These are phyloP conservation scores for Apistogramma diplotaenia DNA, from an alignment of 2,113 vertebrate genomes.

Conservation along the genomic window DNA sequence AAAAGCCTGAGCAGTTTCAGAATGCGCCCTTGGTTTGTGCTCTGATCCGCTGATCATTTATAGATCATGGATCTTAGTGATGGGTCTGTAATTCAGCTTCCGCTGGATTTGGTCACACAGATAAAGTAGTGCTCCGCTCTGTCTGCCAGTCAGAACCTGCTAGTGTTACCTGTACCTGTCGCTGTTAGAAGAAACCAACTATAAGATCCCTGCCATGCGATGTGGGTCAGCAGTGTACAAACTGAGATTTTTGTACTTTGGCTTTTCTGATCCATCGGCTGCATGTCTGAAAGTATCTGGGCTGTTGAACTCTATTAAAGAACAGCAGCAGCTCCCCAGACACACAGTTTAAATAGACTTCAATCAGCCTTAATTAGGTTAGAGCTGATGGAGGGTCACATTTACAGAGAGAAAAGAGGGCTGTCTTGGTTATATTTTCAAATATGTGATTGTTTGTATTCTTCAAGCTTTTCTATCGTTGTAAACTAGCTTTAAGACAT, in stretches of 20 bases:
- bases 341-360: constrained; percentile 60
- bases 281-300: constrained; percentile 1
- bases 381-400: constrained; percentile 42
- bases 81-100: not conserved
- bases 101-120: not conserved
- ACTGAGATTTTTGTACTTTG: not conserved
- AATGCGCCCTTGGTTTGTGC: not conserved
- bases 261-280: not conserved
- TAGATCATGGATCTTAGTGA: not conserved
- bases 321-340: constrained; percentile 47
- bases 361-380: constrained; percentile 64
- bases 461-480: not conserved
- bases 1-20: not conserved
- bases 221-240: not conserved
- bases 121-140: not conserved
- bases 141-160: not conserved
- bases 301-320: constrained; percentile 8
- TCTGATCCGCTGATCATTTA: not conserved
- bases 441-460: not conserved
- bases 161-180: not conserved
- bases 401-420: not conserved
- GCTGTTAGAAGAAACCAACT: not conserved
- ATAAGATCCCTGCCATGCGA: not conserved
- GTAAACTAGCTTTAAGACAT: too few relatives aligned
- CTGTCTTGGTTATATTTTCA: not conserved